Conservation (phyloP, 1,140 invertebrate genomes). For the Drosophila malerkotliana region DNA sequence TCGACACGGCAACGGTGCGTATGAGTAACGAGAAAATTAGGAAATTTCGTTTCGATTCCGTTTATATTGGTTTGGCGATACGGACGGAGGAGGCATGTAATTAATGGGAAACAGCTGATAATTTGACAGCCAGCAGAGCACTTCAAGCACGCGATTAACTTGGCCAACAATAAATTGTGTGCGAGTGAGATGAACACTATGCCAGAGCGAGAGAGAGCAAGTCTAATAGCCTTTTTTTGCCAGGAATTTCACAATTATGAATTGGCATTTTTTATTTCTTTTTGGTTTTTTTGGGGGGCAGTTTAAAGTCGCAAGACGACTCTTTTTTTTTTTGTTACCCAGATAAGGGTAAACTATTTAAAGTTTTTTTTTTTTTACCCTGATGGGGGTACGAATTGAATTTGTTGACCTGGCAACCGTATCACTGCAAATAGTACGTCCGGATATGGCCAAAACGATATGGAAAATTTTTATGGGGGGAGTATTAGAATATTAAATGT, state of each 20-base stretch:
- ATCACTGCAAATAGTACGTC: conserved; percentile 7
- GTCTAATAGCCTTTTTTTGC: conserved; percentile 12
- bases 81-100: conserved; percentile 31
- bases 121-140: conserved; percentile 40
- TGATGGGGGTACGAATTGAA: not conserved
- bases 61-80: conserved; percentile 1
- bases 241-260: conserved; percentile 35
- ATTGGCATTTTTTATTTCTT: not conserved
- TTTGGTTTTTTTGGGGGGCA: not conserved
- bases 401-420: conserved; percentile 23
- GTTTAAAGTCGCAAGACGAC: conserved; percentile 1
- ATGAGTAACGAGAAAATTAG: conserved; percentile 53
- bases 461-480: not conserved
- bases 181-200: not conserved
- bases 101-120: conserved; percentile 60
- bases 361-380: not conserved
- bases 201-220: not conserved
- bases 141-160: conserved; percentile 50
- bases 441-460: conserved; percentile 30
- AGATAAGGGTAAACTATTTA: conserved; percentile 34
- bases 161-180: conserved; percentile 9
- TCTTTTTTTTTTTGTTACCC: not conserved
- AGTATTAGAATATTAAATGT: not conserved
- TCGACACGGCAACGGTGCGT: conserved; percentile 50
- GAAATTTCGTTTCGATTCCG: conserved; percentile 47